Percentiles rank a stretch among this genome's conserved stretches.
Conservation (phyloP, 2,113 vertebrate genomes). For the Boleophthalmus pectinirostris region DNA sequence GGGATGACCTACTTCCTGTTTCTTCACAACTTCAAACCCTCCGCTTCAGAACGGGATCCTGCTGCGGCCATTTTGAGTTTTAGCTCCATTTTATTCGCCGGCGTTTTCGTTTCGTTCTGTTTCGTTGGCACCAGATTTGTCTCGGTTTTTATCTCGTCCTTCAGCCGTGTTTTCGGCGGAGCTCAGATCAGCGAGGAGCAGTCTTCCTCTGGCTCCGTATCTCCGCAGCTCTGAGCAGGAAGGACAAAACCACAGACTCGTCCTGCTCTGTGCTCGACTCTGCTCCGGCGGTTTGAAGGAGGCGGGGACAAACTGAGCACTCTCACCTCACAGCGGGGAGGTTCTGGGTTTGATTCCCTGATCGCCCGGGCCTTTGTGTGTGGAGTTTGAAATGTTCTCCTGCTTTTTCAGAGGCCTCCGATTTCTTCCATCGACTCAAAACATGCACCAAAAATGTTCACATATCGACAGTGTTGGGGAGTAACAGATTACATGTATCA, state of each 20-base stretch:
- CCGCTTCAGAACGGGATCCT: slow-evolving; percentile 11
- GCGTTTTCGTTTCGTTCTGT: neutral
- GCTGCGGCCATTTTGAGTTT: neutral
- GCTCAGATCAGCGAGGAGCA: neutral
- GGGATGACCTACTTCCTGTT: slow-evolving; percentile 74
- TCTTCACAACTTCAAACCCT: slow-evolving; percentile 53
- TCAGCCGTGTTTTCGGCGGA: neutral
- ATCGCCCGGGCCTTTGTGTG: no score
- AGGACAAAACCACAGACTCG: neutral
- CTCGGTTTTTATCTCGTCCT: slow-evolving; percentile 11
- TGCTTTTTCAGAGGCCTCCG: no score
- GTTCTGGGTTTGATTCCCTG: no score
- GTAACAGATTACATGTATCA: no score
- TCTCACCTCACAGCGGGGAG: no score
- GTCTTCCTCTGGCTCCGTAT: slow-evolving; percentile 30
- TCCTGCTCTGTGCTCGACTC: neutral
- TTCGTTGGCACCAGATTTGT: neutral
- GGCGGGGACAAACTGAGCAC: no score
- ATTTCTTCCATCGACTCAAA: no score
- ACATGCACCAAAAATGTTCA: no score
- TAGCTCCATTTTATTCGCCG: neutral
- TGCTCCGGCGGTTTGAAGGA: no score
- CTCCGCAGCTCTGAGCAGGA: slow-evolving; percentile 22
- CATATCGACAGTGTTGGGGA: no score
- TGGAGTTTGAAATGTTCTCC: no score